Conservation (phyloP, 2,888 invertebrate species). For the Liodrosophila aerea region DNA sequence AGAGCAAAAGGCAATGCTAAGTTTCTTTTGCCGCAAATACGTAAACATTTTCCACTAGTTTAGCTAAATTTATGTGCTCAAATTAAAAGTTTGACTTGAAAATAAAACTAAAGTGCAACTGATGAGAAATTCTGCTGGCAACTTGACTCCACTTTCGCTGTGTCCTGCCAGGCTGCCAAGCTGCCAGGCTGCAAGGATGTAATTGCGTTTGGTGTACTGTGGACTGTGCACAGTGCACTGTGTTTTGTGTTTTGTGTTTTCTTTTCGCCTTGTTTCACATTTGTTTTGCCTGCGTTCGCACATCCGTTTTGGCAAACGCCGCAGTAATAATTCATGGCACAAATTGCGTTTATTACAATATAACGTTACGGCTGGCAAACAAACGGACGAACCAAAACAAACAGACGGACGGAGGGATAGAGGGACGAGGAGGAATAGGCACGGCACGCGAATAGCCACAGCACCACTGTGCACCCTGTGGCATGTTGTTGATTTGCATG, state of each 20-base stretch:
- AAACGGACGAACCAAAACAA: slow-evolving; percentile 4
- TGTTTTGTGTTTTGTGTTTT: slow-evolving; percentile 3
- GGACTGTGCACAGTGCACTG: too few relatives aligned
- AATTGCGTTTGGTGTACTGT: too few relatives aligned
- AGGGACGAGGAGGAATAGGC: neutral
- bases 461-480: slow-evolving; percentile 12
- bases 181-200: too few relatives aligned
- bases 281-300: slow-evolving; percentile 49
- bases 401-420: neutral
- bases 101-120: too few relatives aligned
- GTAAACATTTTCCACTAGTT: too few relatives aligned
- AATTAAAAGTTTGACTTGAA: too few relatives aligned
- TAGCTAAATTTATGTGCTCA: too few relatives aligned
- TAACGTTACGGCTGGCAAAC: slow-evolving; percentile 33
- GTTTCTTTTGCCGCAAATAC: too few relatives aligned
- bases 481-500: slow-evolving; percentile 56
- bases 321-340: slow-evolving; percentile 78
- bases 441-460: slow-evolving; percentile 14
- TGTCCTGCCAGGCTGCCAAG: too few relatives aligned
- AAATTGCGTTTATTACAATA: slow-evolving; percentile 79
- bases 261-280: slow-evolving; percentile 38
- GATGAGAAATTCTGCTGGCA: too few relatives aligned
- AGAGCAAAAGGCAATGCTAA: too few relatives aligned
- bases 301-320: slow-evolving; percentile 63
- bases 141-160: too few relatives aligned